Conservation (phyloP, 2,113 vertebrate species). For the Ictalurus furcatus region DNA sequence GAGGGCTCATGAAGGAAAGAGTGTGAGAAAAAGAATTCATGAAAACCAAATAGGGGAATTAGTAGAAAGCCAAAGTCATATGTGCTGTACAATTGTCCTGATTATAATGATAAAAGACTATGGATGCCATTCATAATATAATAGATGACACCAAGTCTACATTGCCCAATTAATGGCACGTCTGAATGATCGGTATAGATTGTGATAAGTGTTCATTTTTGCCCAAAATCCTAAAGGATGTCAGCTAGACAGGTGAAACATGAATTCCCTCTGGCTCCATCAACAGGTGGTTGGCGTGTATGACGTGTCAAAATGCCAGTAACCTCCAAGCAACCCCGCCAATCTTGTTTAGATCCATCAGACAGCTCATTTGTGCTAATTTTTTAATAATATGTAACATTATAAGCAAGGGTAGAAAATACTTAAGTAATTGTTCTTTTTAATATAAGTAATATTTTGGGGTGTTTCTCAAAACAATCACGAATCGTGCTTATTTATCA, state of each 20-base stretch:
- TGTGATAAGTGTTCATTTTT: conserved; percentile 12
- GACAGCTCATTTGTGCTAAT: conserved; percentile 21
- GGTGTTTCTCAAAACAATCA: background rate
- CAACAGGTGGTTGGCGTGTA: conserved; percentile 34
- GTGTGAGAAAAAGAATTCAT: conserved; percentile 43
- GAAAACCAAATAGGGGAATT: conserved; percentile 8
- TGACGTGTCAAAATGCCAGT: conserved; percentile 20
- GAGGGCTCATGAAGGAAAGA: conserved; percentile 19
- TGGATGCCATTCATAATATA: background rate
- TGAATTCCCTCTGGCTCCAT: conserved; percentile 51
- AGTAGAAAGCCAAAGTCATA: background rate
- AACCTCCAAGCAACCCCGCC: conserved; percentile 4
- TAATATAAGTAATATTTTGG: background rate
- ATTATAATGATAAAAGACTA: background rate
- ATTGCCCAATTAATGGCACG: background rate
- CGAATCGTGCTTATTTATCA: background rate
- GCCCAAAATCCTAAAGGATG: background rate
- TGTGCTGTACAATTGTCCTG: background rate
- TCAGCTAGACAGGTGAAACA: conserved; percentile 13
- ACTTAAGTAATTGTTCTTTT: background rate
- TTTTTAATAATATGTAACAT: background rate
- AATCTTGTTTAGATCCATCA: background rate
- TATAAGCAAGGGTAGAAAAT: background rate
- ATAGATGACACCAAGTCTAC: background rate
- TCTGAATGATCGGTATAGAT: background rate